Base-by-base conservation (phyloP, 1,140 invertebrate genomes). In the Brachystomella parvula region DNA sequence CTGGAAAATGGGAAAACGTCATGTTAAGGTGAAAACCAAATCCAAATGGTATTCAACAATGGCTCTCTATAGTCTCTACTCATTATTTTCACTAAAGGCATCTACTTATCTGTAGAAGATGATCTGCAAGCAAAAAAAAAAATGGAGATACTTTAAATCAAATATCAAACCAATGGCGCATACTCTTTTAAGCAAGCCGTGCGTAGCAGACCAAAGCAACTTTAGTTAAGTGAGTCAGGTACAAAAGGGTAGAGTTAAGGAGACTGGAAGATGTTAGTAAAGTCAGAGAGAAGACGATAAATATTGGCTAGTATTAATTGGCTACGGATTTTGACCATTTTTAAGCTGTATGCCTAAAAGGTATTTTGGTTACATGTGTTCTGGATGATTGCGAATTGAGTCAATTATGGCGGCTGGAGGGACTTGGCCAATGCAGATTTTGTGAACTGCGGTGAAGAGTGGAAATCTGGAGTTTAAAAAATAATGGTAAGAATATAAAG, bases 341-440 rank as follows among this genome's bases (percentile, higher is more conserved):
- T 12, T 44, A n/a, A 44, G 9, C n/a, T 44, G 39, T 44, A 44
- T 44, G 39, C 9, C 39, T 44, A 44, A 44, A 12, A 44, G 19
- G 19, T 28, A 21, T 28, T 12, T 29, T 47, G 83, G 86, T 89
- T 91, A 93, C 91, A 91, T 92, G 83, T 96, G 92, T 81, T 94
- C 93, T n/a, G 95, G 95, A 80, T 98, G 94, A 75, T 87, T 87
- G 75, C 91, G 86, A 77, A 98, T 89, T 79, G 88, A 92, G 75
- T 95, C 86, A 73, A 98, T 92, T 77, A 98, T 84, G 73, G 91
- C 85, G 64, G 81, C 78, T 1, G 92, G 84, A 71, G 85, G 84
- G 73, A 96, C 79, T 76, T 94, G 84, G 67, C 88, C 86, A 68
- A 82, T 83, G 78, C 94, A 98, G 77, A 98, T 97, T 76, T 85